These are phyloP conservation scores for Mallotus villosus DNA, from an alignment of 2,797 vertebrate genomes.

Conservation along the genomic window DNA sequence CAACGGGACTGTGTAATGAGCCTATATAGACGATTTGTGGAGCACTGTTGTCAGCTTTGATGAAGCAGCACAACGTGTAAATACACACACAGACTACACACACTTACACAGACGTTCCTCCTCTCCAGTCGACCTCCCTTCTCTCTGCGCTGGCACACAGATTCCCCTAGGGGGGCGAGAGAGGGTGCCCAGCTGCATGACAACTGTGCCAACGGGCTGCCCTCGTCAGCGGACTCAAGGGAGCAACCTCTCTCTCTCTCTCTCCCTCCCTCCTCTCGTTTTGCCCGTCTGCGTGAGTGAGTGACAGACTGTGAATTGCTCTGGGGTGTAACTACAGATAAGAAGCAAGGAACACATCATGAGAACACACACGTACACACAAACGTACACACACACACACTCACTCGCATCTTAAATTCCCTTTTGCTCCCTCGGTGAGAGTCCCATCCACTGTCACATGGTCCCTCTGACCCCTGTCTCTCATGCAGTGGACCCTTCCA, in stretches of 20 bases:
- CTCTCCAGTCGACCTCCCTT: slow-evolving; percentile 67
- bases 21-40: slow-evolving; percentile 63
- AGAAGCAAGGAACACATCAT: slow-evolving; percentile 56
- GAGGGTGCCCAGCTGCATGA: slow-evolving; percentile 78
- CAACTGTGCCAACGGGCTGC: slow-evolving; percentile 72
- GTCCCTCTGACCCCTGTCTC: slow-evolving; percentile 51
- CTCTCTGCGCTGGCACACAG: slow-evolving; percentile 63
- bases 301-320: slow-evolving; percentile 75
- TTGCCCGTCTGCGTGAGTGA: slow-evolving; percentile 61
- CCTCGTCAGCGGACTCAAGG: slow-evolving; percentile 63
- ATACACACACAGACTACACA: no score
- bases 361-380: slow-evolving; percentile 25
- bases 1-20: slow-evolving; percentile 63
- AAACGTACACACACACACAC: slow-evolving; percentile 10
- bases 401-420: neutral
- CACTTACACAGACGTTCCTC: slow-evolving; percentile 46
- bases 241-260: slow-evolving; percentile 48
- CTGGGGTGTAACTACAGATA: slow-evolving; percentile 71
- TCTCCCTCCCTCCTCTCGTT: slow-evolving; percentile 19
- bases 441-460: slow-evolving; percentile 64
- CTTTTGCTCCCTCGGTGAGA: slow-evolving; percentile 52
- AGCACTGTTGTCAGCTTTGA: slow-evolving; percentile 67
- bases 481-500: no score
- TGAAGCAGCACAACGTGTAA: slow-evolving; percentile 50
- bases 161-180: slow-evolving; percentile 64